phyloP scores from a whole-genome alignment of 2,888 invertebrate species.

The Eutolmus rufibarbis region DNA sequence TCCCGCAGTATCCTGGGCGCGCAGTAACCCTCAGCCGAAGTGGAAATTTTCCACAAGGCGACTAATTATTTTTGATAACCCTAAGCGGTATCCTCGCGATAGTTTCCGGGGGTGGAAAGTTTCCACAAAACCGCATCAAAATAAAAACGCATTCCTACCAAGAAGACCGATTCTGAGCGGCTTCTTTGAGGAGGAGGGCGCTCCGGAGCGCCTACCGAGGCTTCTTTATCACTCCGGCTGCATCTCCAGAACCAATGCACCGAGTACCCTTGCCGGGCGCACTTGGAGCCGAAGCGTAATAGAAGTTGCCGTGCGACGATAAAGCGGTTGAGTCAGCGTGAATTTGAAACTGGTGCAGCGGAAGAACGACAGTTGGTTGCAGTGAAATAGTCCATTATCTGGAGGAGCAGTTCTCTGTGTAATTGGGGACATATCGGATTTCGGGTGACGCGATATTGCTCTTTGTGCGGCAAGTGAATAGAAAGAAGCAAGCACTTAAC shows the following conservation, averaged over 20 bases:
- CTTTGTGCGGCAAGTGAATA: background rate
- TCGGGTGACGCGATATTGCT: background rate
- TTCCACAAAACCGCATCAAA: constrained; percentile 2
- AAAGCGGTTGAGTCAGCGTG: background rate
- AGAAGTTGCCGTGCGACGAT: background rate
- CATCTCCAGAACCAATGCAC: background rate
- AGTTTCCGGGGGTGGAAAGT: background rate
- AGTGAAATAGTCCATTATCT: background rate
- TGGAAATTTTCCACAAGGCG: background rate
- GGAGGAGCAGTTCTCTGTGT: background rate
- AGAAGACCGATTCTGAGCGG: background rate
- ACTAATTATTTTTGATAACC: background rate
- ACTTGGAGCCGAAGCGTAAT: background rate
- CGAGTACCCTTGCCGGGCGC: background rate
- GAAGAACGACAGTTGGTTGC: background rate
- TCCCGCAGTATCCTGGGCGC: background rate
- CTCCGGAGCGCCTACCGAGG: background rate
- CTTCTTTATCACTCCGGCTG: background rate
- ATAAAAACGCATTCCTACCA: background rate
- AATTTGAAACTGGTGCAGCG: background rate
- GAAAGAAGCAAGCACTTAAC: background rate
- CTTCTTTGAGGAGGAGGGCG: background rate
- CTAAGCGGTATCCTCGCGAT: background rate
- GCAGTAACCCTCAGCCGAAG: background rate
- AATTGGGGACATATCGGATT: background rate